Base-by-base conservation (phyloP, 2,113 vertebrate species). In the Hypomesus transpacificus region DNA sequence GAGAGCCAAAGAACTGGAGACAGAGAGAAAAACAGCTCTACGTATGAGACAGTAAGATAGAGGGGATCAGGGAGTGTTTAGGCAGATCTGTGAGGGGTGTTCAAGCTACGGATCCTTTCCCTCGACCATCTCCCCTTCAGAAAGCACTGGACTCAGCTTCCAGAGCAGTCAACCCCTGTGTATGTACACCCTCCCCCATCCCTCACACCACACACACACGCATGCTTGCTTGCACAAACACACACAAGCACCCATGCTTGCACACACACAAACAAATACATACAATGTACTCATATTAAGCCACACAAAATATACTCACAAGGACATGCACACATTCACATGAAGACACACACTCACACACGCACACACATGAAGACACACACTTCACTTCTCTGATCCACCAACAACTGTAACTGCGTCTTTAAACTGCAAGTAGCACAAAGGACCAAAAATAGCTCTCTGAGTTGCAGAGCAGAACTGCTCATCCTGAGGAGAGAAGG, bases 391-490 rank as follows among this genome's bases (percentile, higher is more conserved):
- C 81, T 86, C 84, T 81, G 71, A 84, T 79, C 78, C 83, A 78
- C 71, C 81, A 87, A 86, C 86, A 91, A 87, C 82, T 82, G 85
- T 86, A 89, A 90, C 87, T 87, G 85, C 67, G 79, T 91, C 88
- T 91, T 90, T 91, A 89, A 90, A 89, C 85, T 82, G 88, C 86
- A 92, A 91, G 89, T 91, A 89, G 90, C 89, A 92, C 90, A 92
- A 91, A 90, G 83, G 81, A 90, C 89, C 90, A 89, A 89, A 93
- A 92, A 93, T 92, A 93, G 89, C 87, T 62, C 86, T 75, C 80
- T 28, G 76, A 87, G 88, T 86, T 90, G 85, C 89, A 87, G 89
- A 91, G 86, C 86, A 89, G 86, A 88, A 80, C 73, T 85, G 86
- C 82, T 84, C 82, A 87, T 79, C 88, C 90, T 84, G 63, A 65